Conservation (phyloP, 2,113 vertebrate genomes). For the Peucedramus taeniatus region DNA sequence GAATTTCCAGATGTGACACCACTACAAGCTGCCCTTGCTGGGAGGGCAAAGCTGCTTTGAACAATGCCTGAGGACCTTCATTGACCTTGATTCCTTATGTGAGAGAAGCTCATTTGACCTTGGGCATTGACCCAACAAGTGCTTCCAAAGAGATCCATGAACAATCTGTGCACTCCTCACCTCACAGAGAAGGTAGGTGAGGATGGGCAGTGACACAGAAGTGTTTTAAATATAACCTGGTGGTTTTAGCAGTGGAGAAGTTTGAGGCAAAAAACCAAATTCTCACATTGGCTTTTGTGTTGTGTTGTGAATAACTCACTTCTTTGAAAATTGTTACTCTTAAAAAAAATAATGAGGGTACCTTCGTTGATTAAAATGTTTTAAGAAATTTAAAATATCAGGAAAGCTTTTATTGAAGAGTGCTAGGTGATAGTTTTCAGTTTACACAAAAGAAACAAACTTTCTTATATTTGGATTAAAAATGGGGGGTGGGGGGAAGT, state of each 20-base stretch:
- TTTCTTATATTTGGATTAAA: background rate
- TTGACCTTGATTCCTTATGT: background rate
- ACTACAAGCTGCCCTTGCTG: accelerated
- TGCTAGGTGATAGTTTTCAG: background rate
- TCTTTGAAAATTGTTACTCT: background rate
- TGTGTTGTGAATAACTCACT: background rate
- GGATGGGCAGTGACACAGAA: background rate
- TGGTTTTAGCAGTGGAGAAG: background rate
- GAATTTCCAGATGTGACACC: background rate
- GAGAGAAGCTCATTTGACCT: background rate
- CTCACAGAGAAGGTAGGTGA: background rate
- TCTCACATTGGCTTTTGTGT: background rate
- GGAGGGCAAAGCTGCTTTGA: background rate
- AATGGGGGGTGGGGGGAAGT: accelerated
- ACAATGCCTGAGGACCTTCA: background rate
- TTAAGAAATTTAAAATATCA: background rate
- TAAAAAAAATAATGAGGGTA: background rate
- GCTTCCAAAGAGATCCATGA: background rate
- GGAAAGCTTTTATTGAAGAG: background rate
- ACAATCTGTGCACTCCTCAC: background rate
- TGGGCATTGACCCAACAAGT: background rate
- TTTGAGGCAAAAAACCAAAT: background rate
- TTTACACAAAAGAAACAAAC: background rate
- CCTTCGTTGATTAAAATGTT: background rate
- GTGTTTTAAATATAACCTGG: background rate